Evolutionary conservation across 2,113 vertebrate species (phyloP).

Genomic region (Pangasianodon gigas): DNA sequence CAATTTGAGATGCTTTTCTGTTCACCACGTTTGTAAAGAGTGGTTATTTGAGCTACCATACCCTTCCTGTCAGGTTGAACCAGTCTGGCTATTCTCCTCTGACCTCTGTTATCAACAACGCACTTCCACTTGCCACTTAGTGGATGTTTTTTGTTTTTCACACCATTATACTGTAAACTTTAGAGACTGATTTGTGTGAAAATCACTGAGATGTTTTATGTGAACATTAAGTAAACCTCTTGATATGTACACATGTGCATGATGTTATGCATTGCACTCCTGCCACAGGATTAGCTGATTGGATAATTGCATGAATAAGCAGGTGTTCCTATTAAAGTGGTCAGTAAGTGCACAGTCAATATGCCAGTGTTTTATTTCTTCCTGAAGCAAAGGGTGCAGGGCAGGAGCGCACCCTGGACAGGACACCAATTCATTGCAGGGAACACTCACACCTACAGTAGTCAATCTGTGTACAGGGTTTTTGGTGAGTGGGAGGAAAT

Average conservation of each 20-base stretch:
- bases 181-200: not conserved
- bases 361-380: not conserved
- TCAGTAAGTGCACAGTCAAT: not conserved
- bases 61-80: not conserved
- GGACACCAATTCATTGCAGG: not conserved
- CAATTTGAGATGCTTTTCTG: not conserved
- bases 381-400: not conserved
- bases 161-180: not conserved
- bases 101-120: not conserved
- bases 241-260: not conserved
- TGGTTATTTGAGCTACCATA: not conserved
- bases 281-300: not conserved
- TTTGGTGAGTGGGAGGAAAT: not conserved
- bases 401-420: not conserved
- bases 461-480: not conserved
- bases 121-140: not conserved
- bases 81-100: not conserved
- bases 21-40: not conserved
- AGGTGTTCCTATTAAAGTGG: not conserved
- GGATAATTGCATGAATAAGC: not conserved
- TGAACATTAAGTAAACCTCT: not conserved
- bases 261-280: not conserved
- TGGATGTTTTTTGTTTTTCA: not conserved
- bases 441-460: not conserved
- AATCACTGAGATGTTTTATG: not conserved